Conservation (phyloP, 2,797 vertebrate genomes). For the Fistularia commersonii region DNA sequence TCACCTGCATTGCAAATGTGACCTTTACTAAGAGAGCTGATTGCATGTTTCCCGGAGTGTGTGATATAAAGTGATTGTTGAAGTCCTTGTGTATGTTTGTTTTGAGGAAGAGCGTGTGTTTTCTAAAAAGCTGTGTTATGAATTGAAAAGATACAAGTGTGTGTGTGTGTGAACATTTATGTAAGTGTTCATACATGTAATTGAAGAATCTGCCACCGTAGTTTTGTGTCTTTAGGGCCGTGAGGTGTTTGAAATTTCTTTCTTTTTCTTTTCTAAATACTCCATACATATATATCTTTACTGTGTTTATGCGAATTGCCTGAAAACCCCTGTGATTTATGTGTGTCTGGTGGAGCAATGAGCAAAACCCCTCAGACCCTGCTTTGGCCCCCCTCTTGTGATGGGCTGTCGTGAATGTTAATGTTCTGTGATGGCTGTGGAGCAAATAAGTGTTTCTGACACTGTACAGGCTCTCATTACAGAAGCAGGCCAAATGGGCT, state of each 20-base stretch:
- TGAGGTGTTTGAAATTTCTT: constrained; percentile 2
- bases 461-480: constrained; percentile 82
- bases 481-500: constrained; percentile 75
- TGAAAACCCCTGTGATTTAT: neutral
- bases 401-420: constrained; percentile 85
- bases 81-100: constrained; percentile 22
- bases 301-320: constrained; percentile 10
- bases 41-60: constrained; percentile 85
- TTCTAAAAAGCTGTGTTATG: constrained; percentile 22
- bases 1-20: constrained; percentile 96
- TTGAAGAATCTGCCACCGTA: constrained; percentile 6
- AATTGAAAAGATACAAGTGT: constrained; percentile 19
- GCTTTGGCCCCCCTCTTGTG: constrained; percentile 58
- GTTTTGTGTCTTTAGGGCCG: constrained; percentile 11
- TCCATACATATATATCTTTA: constrained; percentile 7
- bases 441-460: constrained; percentile 87
- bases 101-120: constrained; percentile 20
- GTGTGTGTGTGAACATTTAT: constrained; percentile 15
- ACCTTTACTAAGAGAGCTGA: constrained; percentile 93
- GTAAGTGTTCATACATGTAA: constrained; percentile 20
- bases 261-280: constrained; percentile 15
- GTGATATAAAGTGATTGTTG: constrained; percentile 45
- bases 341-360: constrained; percentile 2
- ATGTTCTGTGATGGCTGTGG: constrained; percentile 87
- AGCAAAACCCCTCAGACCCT: constrained; percentile 36